These are phyloP conservation scores for Globia sparganii DNA, from an alignment of 2,888 invertebrate genomes.

Conservation along the genomic window DNA sequence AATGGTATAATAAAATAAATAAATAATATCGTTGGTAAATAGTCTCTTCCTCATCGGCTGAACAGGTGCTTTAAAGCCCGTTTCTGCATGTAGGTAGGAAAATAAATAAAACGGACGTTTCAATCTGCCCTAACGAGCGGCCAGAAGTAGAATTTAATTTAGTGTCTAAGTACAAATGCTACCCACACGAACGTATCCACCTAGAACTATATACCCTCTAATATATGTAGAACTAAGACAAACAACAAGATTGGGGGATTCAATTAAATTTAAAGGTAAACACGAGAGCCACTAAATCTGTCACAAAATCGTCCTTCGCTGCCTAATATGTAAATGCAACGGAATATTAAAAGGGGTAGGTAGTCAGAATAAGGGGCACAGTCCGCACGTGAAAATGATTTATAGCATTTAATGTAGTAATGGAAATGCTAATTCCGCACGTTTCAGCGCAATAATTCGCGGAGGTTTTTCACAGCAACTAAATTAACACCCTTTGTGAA, in stretches of 20 bases:
- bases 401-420: slow-evolving; percentile 72
- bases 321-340: slow-evolving; percentile 67
- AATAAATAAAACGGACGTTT: slow-evolving; percentile 40
- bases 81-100: neutral
- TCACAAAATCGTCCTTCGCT: slow-evolving; percentile 59
- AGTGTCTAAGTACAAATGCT: slow-evolving; percentile 16
- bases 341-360: slow-evolving; percentile 63
- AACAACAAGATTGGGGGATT: slow-evolving; percentile 48
- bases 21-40: neutral
- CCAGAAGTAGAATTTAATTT: slow-evolving; percentile 39
- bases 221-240: slow-evolving; percentile 36
- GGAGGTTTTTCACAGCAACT: slow-evolving; percentile 75
- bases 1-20: too few species aligned
- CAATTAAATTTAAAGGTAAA: slow-evolving; percentile 58
- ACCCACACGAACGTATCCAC: slow-evolving; percentile 10
- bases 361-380: slow-evolving; percentile 59
- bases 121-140: slow-evolving; percentile 37
- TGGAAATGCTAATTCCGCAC: slow-evolving; percentile 76
- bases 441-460: slow-evolving; percentile 73
- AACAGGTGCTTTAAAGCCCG: neutral
- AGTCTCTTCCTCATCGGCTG: neutral
- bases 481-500: slow-evolving; percentile 84
- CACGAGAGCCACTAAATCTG: slow-evolving; percentile 55
- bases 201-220: slow-evolving; percentile 34
- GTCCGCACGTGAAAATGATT: slow-evolving; percentile 70